Evolutionary conservation across 2,113 vertebrate genomes (phyloP).

Genomic region (Sapayoa aenigma): DNA sequence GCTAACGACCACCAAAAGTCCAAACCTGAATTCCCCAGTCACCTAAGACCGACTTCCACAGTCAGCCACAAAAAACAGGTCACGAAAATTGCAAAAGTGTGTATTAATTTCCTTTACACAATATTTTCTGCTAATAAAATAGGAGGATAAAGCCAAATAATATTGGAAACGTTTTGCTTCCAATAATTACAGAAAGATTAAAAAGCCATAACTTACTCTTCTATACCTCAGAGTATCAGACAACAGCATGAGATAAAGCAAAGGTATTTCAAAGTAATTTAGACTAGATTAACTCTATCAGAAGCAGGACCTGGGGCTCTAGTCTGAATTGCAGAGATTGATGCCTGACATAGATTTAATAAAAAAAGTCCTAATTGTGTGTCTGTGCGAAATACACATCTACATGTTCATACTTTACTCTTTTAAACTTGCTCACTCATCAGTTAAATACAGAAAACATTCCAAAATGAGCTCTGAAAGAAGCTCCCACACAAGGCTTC

Average conservation of each 20-base stretch:
- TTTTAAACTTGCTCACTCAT: neutral
- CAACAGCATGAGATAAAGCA: neutral
- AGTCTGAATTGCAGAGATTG: neutral
- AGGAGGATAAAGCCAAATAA: neutral
- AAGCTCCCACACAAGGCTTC: neutral
- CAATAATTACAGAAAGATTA: neutral
- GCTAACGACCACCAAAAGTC: neutral
- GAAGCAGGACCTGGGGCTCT: neutral
- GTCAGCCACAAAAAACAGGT: neutral
- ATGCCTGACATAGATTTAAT: neutral
- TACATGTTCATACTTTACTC: neutral
- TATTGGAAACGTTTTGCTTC: neutral
- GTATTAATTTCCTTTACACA: neutral
- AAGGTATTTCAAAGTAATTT: neutral
- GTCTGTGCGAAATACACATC: accelerated
- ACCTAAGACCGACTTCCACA: neutral
- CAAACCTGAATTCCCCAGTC: neutral
- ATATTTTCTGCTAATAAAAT: neutral
- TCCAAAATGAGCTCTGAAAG: neutral
- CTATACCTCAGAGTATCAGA: neutral
- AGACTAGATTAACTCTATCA: neutral
- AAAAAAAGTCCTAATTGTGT: accelerated
- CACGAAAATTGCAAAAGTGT: neutral
- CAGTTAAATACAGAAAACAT: neutral
- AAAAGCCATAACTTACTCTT: neutral